Evolutionary conservation across 1,140 invertebrate genomes (phyloP), one percentile per base, ranked within the genome.

Genomic region (Plectrocnemia conspersa): DNA sequence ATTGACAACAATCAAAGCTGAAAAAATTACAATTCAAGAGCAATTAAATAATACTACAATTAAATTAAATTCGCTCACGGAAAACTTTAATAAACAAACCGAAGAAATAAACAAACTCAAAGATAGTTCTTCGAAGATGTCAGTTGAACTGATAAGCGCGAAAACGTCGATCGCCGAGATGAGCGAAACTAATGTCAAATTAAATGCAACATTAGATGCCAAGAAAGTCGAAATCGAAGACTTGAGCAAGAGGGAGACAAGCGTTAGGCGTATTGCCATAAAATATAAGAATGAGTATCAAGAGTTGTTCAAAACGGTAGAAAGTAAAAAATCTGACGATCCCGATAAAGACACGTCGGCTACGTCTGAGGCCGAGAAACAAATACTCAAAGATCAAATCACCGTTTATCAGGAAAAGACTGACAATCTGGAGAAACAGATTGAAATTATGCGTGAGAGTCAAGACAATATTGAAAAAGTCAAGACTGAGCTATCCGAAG

Each of bases 251-350:
- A 90, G 89, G 64, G 81, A 91, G 66, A 72, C 84, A 57, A 85
- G 93, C 74, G 82, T 96, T 38, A 81, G 89, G 61, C 91, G 89
- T 66, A 92, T 96, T 65, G 93, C 91, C 2, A 87, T 91, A 59
- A 93, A 92, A 64, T 96, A 96, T 66, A 95, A 94, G 68, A 84
- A 82, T 5, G 88, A 89, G 63, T 91, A 82, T 65, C 88, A 91
- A 66, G 88, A 90, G 57, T 66, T 79, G 24, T 70, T 75, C 0
- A 85, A 83, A 65, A 73, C 73, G 2, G 69, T 81, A 2, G 83
- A 88, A 64, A 79, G 83, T 59, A 76, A 77, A 59, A 81, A 77
- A 56, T 67, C 63, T 15, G 76, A 78, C 64, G 63, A 65, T 47
- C 64, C 66, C 40, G 62, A 71, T 3, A 65, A 65, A 10, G 69